Conservation (phyloP, 2,797 vertebrate genomes). For the Lagodon rhomboides region DNA sequence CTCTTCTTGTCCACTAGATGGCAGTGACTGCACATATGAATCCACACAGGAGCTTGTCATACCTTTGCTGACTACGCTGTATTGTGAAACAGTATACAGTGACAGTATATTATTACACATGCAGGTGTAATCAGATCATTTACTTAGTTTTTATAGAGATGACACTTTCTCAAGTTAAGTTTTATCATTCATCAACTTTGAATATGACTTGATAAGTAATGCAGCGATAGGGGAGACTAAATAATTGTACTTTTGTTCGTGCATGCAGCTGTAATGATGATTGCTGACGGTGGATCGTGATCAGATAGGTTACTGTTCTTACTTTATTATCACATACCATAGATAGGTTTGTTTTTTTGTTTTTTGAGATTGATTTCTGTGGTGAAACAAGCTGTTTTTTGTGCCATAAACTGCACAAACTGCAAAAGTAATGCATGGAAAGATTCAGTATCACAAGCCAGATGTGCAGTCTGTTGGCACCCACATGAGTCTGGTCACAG, state of each 20-base stretch:
- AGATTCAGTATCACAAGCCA: too few relatives aligned
- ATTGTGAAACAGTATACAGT: not conserved
- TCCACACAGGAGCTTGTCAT: not conserved
- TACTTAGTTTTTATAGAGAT: not conserved
- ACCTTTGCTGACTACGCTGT: not conserved
- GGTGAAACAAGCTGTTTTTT: not conserved
- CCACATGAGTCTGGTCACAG: not conserved
- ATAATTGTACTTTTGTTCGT: not conserved
- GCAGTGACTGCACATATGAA: slow-evolving; percentile 41
- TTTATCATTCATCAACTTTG: not conserved
- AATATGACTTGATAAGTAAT: not conserved
- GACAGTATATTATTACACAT: not conserved
- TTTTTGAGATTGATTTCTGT: not conserved
- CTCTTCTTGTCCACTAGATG: slow-evolving; percentile 60
- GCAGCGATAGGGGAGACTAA: not conserved
- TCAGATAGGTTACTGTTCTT: not conserved
- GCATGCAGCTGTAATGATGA: too few relatives aligned
- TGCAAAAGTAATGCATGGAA: not conserved
- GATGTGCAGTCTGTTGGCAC: not conserved
- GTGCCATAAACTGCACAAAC: not conserved
- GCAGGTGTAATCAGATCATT: not conserved
- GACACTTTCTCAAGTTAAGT: not conserved
- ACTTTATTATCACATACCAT: not conserved
- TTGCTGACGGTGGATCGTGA: too few relatives aligned
- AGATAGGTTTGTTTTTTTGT: too few relatives aligned